Evolutionary conservation across 2,888 invertebrate genomes (phyloP).

Genomic region (Acanthosepion esculentum): DNA sequence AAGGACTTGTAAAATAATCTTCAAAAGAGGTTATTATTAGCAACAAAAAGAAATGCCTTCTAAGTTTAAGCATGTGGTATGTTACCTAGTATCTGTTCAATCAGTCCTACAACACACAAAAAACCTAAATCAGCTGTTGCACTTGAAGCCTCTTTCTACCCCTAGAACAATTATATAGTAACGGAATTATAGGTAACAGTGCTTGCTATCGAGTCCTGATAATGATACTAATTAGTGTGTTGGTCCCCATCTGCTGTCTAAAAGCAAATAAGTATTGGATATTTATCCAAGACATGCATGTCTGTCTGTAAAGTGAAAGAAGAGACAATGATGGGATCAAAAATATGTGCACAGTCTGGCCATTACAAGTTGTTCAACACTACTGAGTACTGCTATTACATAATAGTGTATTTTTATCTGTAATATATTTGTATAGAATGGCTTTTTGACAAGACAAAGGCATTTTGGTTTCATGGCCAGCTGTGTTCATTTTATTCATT

Average conservation of each 20-base stretch:
- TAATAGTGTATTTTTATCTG: neutral
- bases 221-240: slow-evolving; percentile 21
- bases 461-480: neutral
- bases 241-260: neutral
- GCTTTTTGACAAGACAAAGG: neutral
- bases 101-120: neutral
- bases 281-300: neutral
- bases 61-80: neutral
- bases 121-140: neutral
- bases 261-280: neutral
- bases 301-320: neutral
- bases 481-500: neutral
- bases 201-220: neutral
- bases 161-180: neutral
- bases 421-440: neutral
- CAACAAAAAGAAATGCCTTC: neutral
- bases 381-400: neutral
- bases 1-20: no score
- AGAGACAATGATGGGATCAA: neutral
- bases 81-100: neutral
- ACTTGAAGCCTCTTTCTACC: neutral
- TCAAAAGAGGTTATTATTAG: no score
- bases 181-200: neutral
- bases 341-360: neutral
- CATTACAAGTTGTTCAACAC: neutral